Evolutionary conservation across 2,797 vertebrate species (phyloP), one percentile per base, ranked within the genome.

Genomic region (Notamacropus eugenii): DNA sequence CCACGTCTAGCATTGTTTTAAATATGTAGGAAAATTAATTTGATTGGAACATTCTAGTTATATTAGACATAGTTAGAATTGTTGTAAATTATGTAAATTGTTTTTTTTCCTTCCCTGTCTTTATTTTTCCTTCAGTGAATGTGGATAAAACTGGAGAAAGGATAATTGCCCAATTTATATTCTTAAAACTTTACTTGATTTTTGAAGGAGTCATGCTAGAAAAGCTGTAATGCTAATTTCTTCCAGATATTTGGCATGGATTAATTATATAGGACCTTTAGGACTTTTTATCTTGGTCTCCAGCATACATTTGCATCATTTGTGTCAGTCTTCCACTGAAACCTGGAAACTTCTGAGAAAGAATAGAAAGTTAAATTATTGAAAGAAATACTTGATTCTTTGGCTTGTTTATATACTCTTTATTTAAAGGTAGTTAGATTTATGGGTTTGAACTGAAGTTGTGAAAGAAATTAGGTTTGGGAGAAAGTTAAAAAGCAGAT

Each of bases 391-490:
- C 55, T 46, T 57, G 4, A 24, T 90, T 46, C 31, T 97, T 93
- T 93, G 74, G 8, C 74, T 24, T 82, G 40, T 82, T 46, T 57
- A 22, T 91, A 96, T 91, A 94, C 82, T 95, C 74, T 97, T 91
- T 93, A 91, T 67, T 94, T 95, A 56, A 97, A 93, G 46, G 52
- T 93, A 31, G 11, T 27, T 95, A 90, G 34, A 8, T 55, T n/a
- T 93, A 31, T 93, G 58, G 31, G n/a, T 94, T 97, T 97, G 97
- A 87, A 94, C 6, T 91, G 54, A 95, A 93, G 57, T 6, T 93
- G 50, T 91, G 54, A 57, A 91, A 94, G 22, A 92, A 29, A 91
- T 28, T 93, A 91, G 19, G 10, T 93, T 50, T 94, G 56, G 91
- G 87, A 92, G 40, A 93, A 54, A 52, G 55, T 96, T 93, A 74